Evolutionary conservation across 2,888 invertebrate species (phyloP), one percentile per base, ranked within the genome.

Genomic region (Andrena minutula): DNA sequence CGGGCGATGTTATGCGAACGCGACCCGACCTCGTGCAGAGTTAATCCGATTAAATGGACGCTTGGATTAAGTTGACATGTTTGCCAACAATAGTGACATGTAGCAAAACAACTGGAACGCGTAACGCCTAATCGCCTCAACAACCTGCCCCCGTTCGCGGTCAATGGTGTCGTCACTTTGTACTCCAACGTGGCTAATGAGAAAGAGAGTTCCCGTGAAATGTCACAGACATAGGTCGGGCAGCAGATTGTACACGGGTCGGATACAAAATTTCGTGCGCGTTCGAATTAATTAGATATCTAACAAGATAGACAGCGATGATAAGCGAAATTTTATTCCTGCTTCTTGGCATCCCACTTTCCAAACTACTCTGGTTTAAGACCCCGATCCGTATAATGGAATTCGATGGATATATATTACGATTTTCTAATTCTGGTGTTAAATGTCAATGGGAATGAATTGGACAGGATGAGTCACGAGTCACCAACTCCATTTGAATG

Each of bases 31-130:
- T 53, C n/a, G n/a, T 7, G 12, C 10, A 2, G 8, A 49, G 49
- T 70, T 84, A 79, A 84, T 53, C 61, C 58, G 77, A 75, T 75
- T 74, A 69, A 65, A 65, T 30, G 49, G 23, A 70, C 56, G 58
- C 47, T 47, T 12, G 16, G 12, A 41, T 20, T 65, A 53, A 35
- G 30, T 35, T 20, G 35, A 32, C 60, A 53, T 79, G 79, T 80
- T 77, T 70, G 69, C 65, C 65, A 77, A 83, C 79, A 72, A 12
- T n/a, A 3, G 7, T n/a, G 20, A 35, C 28, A 35, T 26, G 26
- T 56, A 56, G 56, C 23, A 26, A 23, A 56, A 56, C 23, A 51
- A 51, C 8, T 51, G 20, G 4, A 26, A 4, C 23, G 12, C 56
- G 12, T 10, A 56, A 23, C 23, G 10, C 10, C 23, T 56, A 56